phyloP scores from a whole-genome alignment of 2,113 vertebrate genomes.

The Galbula dea region DNA sequence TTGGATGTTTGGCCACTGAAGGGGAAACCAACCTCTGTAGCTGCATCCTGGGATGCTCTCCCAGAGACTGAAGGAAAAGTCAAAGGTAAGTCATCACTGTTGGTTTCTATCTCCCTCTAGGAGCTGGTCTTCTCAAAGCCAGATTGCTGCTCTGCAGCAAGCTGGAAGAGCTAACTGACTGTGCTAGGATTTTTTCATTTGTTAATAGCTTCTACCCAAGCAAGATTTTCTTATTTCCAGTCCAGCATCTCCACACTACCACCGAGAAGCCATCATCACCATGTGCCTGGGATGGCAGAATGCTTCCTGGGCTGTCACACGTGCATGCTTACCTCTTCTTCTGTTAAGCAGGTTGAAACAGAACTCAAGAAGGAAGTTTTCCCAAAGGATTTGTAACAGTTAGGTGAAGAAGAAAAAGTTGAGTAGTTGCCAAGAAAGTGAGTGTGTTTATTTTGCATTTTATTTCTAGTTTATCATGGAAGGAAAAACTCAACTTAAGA shows the following conservation, averaged over 20 bases:
- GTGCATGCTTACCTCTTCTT: neutral
- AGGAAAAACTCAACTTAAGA: slow-evolving; percentile 3
- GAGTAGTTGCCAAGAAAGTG: neutral
- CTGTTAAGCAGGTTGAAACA: neutral
- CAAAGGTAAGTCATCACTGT: slow-evolving; percentile 78
- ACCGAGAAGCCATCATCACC: neutral
- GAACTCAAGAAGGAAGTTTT: neutral
- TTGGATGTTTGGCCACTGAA: slow-evolving; percentile 87
- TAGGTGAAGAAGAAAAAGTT: neutral
- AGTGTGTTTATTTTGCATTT: neutral
- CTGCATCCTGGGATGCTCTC: slow-evolving; percentile 90
- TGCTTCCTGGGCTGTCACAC: neutral
- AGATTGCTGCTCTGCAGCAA: neutral
- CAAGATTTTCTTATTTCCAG: neutral
- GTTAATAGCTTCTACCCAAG: neutral
- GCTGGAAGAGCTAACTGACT: neutral
- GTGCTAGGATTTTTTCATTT: neutral
- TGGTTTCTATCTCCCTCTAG: neutral
- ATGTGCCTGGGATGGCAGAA: neutral
- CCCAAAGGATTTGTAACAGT: neutral
- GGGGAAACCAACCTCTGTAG: slow-evolving; percentile 87
- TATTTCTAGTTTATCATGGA: neutral
- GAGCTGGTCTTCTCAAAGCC: neutral
- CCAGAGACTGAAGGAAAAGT: slow-evolving; percentile 90
- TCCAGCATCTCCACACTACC: rapidly evolving